Conservation (phyloP, 2,888 invertebrate species). For the Philopedon plagiatum region DNA sequence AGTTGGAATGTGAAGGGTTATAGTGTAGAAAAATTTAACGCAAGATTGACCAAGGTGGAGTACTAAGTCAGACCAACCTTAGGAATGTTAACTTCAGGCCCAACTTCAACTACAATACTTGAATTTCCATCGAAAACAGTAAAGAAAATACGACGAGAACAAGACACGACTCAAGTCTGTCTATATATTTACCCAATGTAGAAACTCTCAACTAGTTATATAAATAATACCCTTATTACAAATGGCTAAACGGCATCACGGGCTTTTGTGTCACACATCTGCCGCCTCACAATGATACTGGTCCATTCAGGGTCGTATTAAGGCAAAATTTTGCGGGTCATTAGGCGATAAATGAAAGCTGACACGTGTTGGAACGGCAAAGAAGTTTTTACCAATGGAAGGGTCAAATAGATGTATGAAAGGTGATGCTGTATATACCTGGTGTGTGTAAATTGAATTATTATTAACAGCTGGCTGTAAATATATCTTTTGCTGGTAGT, state of each 20-base stretch:
- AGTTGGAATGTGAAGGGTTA: too few relatives aligned
- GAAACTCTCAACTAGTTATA: background rate
- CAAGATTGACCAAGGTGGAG: too few relatives aligned
- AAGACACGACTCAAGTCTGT: too few relatives aligned
- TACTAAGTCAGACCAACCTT: too few relatives aligned
- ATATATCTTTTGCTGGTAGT: background rate
- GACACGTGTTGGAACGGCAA: constrained; percentile 4
- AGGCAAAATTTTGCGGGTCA: constrained; percentile 32
- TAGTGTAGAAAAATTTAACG: too few relatives aligned
- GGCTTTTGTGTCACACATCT: constrained; percentile 48
- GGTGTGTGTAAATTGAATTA: background rate
- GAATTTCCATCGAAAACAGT: too few relatives aligned
- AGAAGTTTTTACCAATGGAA: constrained; percentile 4
- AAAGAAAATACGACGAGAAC: too few relatives aligned
- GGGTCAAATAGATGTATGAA: background rate
- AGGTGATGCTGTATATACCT: constrained; percentile 2
- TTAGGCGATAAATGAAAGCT: constrained; percentile 11
- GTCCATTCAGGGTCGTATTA: constrained; percentile 33
- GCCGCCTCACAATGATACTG: constrained; percentile 41
- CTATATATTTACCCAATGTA: background rate
- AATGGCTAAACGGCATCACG: constrained; percentile 41
- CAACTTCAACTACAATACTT: too few relatives aligned
- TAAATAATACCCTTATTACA: constrained; percentile 25
- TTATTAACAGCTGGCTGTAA: constrained; percentile 13
- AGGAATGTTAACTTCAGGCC: too few relatives aligned